Base-by-base conservation (phyloP, 2,888 invertebrate species). In the Drosophila algonquin region DNA sequence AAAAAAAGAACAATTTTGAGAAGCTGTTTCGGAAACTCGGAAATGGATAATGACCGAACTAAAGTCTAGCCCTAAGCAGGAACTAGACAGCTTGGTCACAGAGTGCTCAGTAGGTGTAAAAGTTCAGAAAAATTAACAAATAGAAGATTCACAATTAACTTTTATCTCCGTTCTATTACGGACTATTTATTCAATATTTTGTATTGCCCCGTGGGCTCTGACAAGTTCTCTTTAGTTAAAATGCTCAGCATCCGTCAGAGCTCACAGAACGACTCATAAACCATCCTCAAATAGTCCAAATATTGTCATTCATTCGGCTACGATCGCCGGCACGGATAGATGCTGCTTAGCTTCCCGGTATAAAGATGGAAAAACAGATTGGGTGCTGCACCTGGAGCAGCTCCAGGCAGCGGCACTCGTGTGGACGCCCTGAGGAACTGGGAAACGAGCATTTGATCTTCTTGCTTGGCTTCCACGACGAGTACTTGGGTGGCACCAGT, bases 381-480 rank as follows among this genome's bases (percentile, higher is more conserved):
- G 50, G 10, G 0, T 16, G 0, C 0, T 0, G 0, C 0, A 21
- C 21, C 21, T 21, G 21, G 3, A 21, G 21, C 21, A 21, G 2
- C 21, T 14, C 4, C 0, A 47, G 24, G 21, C 84, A 88, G 0
- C 44, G 47, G 32, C 84, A 87, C 32, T 85, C 84, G 0, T 27
- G 4, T 0, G 84, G 63, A 1, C 76, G 70, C 0, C 89, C 87
- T 0, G 89, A 89, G 53, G 61, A 85, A 46, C 87, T 75, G n/a
- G 85, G 84, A 16, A 73, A 88, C 1, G 84, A 89, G 9, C 84
- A 18, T 18, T 18, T 18, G 18, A 18, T 18, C 18, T 18, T 18
- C 12, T 18, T 9, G 18, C 83, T 88, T 0, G 0, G 4, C 0
- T 6, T 44, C 0, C 1, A 0, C 0, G 0, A 0, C 0, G 6